Evolutionary conservation across 2,113 vertebrate genomes (phyloP).

Genomic region (Mohoua ochrocephala): DNA sequence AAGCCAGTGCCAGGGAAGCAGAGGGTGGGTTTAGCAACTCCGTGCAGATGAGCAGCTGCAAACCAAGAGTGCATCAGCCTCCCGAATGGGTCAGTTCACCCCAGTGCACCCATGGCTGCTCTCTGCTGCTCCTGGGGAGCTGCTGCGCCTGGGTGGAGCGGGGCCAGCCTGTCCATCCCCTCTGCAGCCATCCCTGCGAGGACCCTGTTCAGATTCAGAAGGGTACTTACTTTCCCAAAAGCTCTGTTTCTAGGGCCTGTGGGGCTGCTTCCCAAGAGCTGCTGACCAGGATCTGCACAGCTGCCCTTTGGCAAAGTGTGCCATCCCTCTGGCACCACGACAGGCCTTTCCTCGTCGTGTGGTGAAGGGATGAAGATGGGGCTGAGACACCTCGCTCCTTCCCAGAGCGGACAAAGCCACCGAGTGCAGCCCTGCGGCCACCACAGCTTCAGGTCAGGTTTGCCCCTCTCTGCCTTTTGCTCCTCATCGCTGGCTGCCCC

Average conservation of each 20-base stretch:
- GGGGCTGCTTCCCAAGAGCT: not conserved
- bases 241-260: not conserved
- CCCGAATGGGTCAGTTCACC: not conserved
- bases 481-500: fast-evolving
- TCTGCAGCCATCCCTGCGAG: fast-evolving
- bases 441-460: not conserved
- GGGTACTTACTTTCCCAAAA: not conserved
- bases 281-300: not conserved
- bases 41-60: not conserved
- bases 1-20: not conserved
- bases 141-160: fast-evolving
- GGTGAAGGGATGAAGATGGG: not conserved
- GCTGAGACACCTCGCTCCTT: not conserved
- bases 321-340: not conserved
- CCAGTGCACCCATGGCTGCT: not conserved
- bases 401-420: fast-evolving
- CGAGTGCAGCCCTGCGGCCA: not conserved
- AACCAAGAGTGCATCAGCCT: not conserved
- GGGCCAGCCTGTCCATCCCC: not conserved
- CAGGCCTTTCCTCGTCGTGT: not conserved
- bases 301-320: fast-evolving
- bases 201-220: not conserved
- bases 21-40: not conserved
- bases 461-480: not conserved
- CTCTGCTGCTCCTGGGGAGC: fast-evolving